Percentiles rank a stretch among this genome's conserved stretches.
phyloP scores from a whole-genome alignment of 2,113 vertebrate genomes.

The Cisticola juncidis region DNA sequence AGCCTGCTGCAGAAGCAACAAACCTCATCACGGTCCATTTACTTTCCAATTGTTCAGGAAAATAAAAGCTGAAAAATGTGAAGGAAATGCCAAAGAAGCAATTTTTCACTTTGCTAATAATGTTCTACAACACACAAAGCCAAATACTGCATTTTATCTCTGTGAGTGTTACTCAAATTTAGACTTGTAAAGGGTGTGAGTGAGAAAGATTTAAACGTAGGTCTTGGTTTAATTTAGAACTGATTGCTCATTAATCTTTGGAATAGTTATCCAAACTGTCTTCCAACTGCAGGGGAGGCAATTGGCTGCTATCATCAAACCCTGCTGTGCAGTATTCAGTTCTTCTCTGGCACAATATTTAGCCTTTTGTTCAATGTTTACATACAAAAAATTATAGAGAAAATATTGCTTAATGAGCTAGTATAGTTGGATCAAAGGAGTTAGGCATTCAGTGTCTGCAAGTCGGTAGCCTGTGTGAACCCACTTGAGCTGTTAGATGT shows the following conservation, averaged over 20 bases:
- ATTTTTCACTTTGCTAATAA: constrained; percentile 70
- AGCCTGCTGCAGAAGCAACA: constrained; percentile 45
- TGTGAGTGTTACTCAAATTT: constrained; percentile 53
- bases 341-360: constrained; percentile 73
- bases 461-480: constrained; percentile 27
- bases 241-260: constrained; percentile 81
- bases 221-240: constrained; percentile 76
- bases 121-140: constrained; percentile 47
- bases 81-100: constrained; percentile 66
- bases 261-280: constrained; percentile 74
- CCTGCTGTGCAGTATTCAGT: constrained; percentile 72
- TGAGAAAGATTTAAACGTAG: constrained; percentile 61
- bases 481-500: constrained; percentile 30
- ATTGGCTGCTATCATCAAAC: constrained; percentile 70
- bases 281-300: constrained; percentile 77
- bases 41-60: constrained; percentile 65
- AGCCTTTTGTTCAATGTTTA: constrained; percentile 76
- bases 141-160: constrained; percentile 69
- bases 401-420: constrained; percentile 74
- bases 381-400: constrained; percentile 71
- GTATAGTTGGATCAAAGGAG: constrained; percentile 53
- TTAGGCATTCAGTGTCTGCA: constrained; percentile 48
- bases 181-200: constrained; percentile 31
- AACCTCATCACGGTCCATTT: constrained; percentile 64
- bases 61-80: constrained; percentile 69